Evolutionary conservation across 2,888 invertebrate species (phyloP).

Genomic region (Steromphala cineraria): DNA sequence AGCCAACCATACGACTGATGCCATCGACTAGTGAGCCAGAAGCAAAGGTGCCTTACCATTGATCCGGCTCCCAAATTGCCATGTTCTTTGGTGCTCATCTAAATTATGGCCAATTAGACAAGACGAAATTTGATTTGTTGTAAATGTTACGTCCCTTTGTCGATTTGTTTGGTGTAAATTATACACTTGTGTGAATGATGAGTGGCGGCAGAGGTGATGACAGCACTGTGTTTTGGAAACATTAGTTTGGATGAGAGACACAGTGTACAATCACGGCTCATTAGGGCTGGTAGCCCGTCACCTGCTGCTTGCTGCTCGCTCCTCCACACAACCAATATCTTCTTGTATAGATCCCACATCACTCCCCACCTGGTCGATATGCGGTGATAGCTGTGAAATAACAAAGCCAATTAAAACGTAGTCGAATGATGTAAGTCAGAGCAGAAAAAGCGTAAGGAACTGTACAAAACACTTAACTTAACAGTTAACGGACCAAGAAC

Average conservation of each 20-base stretch:
- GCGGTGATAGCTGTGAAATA: too few species aligned
- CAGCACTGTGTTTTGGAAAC: constrained; percentile 8
- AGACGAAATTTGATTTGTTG: constrained; percentile 2
- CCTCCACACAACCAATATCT: neutral
- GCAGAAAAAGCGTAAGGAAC: too few species aligned
- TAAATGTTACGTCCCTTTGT: constrained; percentile 1
- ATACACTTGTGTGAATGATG: constrained; percentile 1
- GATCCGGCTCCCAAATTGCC: neutral
- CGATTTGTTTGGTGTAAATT: constrained; percentile 10
- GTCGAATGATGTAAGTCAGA: too few species aligned
- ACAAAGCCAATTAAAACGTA: too few species aligned
- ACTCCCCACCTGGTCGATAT: too few species aligned
- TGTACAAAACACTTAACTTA: too few species aligned
- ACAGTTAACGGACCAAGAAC: too few species aligned
- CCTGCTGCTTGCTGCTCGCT: neutral
- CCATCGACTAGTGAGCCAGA: neutral
- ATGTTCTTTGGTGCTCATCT: neutral
- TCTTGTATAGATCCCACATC: neutral
- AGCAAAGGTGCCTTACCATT: neutral
- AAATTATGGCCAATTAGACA: constrained; percentile 7
- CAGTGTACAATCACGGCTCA: neutral
- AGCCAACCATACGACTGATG: neutral
- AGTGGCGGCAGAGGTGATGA: neutral
- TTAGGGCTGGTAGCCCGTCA: neutral
- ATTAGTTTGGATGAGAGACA: constrained; percentile 2